Base-by-base conservation (phyloP, 1,140 invertebrate genomes). In the Lordiphosa stackelbergi region DNA sequence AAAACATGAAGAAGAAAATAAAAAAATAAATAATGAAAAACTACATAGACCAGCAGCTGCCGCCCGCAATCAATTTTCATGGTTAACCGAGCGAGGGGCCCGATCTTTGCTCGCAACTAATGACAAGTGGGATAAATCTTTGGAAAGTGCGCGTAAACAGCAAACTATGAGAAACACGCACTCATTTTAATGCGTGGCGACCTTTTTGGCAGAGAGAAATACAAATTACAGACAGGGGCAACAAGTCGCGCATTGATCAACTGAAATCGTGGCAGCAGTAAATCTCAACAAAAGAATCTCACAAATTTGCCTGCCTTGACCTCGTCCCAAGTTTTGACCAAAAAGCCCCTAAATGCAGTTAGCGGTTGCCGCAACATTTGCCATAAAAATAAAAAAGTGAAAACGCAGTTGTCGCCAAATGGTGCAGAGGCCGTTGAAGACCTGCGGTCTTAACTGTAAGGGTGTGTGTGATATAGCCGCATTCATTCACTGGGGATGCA, bases 41-140 rank as follows among this genome's bases (percentile, higher is more conserved):
- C 41, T 53, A 42, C 47, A 55, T 40, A 47, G 52, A 28, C 35
- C 38, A 55, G 19, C 77, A 83, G 77, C 77, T 83, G 77, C 72
- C 73, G 40, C 41, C 42, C 60, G 77, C 77, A 69, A 83, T 83
- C 77, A 83, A 83, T 83, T 72, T 83, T 83, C 77, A 83, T 83
- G 77, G 72, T 83, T 83, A 83, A 83, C 72, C 77, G 57, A 53
- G 57, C 68, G 59, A 53, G 40, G 53, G 19, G 47, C 36, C 16
- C 43, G 37, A 59, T 68, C 34, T 42, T 38, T 28, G 28, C 24
- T 36, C 35, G 40, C 13, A 41, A 31, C 71, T 60, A 73, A 72
- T 81, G 75, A 83, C 77, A 83, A 77, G 68, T 64, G 49, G 53
- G 66, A 70, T 81, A 81, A 81, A 83, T 81, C 75, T 65, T 65